These are phyloP conservation scores for Cichlasoma orientale DNA, from an alignment of 2,797 vertebrate genomes.

Conservation along the genomic window DNA sequence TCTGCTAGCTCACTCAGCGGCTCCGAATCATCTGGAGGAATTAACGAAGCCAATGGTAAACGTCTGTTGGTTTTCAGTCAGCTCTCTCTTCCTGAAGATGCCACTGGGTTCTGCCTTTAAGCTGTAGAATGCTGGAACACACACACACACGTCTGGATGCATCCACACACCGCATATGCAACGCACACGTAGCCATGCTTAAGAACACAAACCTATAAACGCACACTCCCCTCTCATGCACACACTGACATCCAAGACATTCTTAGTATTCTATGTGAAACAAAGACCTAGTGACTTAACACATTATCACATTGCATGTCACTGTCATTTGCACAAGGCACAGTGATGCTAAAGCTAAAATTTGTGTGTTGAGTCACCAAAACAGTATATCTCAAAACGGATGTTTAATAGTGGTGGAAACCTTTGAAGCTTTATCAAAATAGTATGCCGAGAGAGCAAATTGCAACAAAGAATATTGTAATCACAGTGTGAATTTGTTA, in stretches of 20 bases:
- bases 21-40: constrained; percentile 74
- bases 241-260: constrained; percentile 2
- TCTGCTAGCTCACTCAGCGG: constrained; percentile 83
- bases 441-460: constrained; percentile 9
- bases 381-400: constrained; percentile 22
- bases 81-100: constrained; percentile 84
- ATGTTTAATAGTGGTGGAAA: constrained; percentile 5
- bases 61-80: constrained; percentile 90
- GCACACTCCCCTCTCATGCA: background rate
- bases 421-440: constrained; percentile 34
- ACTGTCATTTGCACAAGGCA: background rate
- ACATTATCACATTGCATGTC: background rate
- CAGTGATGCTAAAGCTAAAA: constrained; percentile 15
- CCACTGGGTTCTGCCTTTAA: constrained; percentile 68
- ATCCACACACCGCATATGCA: constrained; percentile 11
- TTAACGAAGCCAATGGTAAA: constrained; percentile 61
- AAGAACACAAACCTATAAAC: constrained; percentile 3
- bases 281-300: constrained; percentile 16
- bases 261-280: constrained; percentile 23
- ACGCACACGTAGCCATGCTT: background rate
- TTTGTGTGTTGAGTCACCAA: constrained; percentile 23
- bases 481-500: constrained; percentile 53
- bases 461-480: constrained; percentile 26
- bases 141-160: background rate
- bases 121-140: constrained; percentile 1